Percentiles rank a stretch among this genome's conserved stretches.
These are phyloP conservation scores for Drosophila prosaltans DNA, from an alignment of 1,140 invertebrate genomes.

Conservation along the genomic window DNA sequence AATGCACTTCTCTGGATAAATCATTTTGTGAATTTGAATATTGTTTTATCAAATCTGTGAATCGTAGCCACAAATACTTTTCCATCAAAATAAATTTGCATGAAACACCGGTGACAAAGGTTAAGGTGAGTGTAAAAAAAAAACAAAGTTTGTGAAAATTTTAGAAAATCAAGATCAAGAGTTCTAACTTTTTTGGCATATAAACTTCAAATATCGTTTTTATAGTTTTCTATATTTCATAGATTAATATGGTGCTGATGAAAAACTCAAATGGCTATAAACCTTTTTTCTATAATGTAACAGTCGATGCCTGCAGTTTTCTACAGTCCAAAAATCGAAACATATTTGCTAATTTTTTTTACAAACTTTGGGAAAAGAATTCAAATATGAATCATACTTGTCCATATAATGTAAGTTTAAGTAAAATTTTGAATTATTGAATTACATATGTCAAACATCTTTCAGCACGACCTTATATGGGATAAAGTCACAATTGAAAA, in stretches of 20 bases:
- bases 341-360: neutral
- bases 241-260: neutral
- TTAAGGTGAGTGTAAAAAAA: no score
- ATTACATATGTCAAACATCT: neutral
- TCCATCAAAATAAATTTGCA: neutral
- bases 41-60: neutral
- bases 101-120: neutral
- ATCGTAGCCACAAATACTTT: neutral
- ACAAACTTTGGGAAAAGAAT: neutral
- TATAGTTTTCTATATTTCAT: neutral
- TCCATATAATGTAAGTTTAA: neutral
- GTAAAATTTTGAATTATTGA: no score
- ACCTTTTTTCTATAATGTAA: neutral
- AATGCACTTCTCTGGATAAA: neutral
- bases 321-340: neutral
- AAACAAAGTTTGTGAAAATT: no score
- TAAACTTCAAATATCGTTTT: neutral
- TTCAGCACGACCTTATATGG: neutral
- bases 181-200: neutral
- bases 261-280: constrained; percentile 1
- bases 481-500: neutral
- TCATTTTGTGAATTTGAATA: neutral
- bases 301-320: neutral
- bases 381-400: constrained; percentile 4
- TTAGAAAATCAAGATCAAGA: no score